These are phyloP conservation scores for Hypomecis punctinalis DNA, from an alignment of 2,888 invertebrate species.

Conservation along the genomic window DNA sequence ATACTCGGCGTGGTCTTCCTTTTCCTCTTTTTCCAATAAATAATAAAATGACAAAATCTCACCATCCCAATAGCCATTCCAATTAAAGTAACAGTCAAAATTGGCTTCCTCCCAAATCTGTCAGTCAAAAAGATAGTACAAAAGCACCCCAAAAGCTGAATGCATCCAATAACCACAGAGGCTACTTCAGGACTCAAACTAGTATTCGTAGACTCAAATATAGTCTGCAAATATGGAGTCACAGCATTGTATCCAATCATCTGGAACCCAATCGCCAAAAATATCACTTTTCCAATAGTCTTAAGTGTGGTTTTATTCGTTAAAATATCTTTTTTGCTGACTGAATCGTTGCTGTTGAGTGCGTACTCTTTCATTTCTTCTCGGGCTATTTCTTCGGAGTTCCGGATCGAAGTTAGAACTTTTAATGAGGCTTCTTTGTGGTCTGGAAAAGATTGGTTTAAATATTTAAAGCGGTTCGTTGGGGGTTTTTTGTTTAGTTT, in stretches of 20 bases:
- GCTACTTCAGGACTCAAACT: slow-evolving; percentile 33
- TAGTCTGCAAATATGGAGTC: slow-evolving; percentile 32
- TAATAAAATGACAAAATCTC: slow-evolving; percentile 1
- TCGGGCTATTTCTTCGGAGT: slow-evolving; percentile 18
- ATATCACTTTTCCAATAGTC: slow-evolving; percentile 30
- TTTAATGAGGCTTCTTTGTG: slow-evolving; percentile 32
- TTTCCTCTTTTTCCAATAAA: too few species aligned
- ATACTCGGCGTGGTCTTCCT: too few species aligned
- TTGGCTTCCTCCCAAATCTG: slow-evolving; percentile 37
- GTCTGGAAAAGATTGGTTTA: slow-evolving; percentile 14
- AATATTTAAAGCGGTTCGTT: background rate
- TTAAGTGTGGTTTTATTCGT: slow-evolving; percentile 31
- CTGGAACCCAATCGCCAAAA: slow-evolving; percentile 25
- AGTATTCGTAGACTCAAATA: slow-evolving; percentile 34
- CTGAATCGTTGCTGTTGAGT: background rate
- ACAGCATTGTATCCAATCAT: slow-evolving; percentile 34
- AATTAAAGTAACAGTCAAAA: slow-evolving; percentile 26
- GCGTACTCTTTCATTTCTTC: slow-evolving; percentile 36
- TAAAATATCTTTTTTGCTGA: slow-evolving; percentile 21
- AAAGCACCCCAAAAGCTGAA: slow-evolving; percentile 29
- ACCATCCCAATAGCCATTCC: slow-evolving; percentile 38
- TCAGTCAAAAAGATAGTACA: slow-evolving; percentile 34
- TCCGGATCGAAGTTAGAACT: slow-evolving; percentile 28
- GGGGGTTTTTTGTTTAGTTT: background rate
- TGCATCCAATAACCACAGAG: slow-evolving; percentile 34